Conservation (phyloP, 2,113 vertebrate genomes). For the Nanger granti region DNA sequence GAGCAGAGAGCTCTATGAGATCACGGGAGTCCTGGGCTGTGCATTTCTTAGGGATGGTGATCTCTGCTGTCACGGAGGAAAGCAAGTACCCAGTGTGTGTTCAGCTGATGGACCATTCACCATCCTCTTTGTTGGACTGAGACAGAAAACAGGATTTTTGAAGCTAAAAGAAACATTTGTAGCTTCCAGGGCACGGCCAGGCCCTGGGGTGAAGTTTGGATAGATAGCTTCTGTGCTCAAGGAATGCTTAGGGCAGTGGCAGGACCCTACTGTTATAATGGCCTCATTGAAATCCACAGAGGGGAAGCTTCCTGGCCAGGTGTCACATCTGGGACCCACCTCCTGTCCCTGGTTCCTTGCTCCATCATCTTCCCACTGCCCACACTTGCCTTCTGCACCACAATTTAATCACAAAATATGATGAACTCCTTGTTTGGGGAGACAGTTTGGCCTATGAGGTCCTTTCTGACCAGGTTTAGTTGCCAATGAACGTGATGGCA, state of each 20-base stretch:
- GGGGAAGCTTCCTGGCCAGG: background rate
- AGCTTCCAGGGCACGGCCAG: background rate
- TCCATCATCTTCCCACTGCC: background rate
- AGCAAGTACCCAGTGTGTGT: background rate
- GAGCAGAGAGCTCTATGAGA: background rate
- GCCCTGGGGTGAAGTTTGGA: background rate
- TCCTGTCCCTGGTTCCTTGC: background rate
- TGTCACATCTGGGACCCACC: background rate
- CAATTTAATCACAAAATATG: background rate
- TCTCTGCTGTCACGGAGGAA: background rate
- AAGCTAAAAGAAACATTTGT: background rate
- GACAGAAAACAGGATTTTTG: background rate
- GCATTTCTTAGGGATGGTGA: background rate
- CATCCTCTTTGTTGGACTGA: background rate
- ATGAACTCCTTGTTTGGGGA: background rate
- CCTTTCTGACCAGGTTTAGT: background rate
- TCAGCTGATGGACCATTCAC: background rate
- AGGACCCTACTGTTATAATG: background rate
- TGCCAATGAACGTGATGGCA: background rate
- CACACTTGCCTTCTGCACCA: background rate
- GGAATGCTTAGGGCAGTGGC: background rate
- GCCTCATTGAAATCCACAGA: background rate
- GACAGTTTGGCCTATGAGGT: background rate
- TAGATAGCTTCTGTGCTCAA: background rate
- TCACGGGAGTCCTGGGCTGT: too few relatives aligned